Conservation (phyloP, 2,888 invertebrate genomes). For the Microlaimidae sp. region DNA sequence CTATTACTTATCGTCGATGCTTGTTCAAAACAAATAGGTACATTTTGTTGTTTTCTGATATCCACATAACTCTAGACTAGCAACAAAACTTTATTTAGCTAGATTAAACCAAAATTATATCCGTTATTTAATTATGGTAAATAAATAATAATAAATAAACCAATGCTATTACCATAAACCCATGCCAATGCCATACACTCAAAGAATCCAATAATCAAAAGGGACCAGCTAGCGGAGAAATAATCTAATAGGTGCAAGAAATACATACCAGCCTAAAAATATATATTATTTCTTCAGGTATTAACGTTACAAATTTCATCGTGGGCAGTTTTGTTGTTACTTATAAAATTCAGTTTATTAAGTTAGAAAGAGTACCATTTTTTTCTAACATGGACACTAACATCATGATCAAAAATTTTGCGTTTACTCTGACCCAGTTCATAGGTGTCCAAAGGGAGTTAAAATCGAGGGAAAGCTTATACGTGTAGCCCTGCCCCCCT, state of each 20-base stretch:
- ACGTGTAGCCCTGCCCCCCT: too few species aligned
- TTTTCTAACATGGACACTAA: background rate
- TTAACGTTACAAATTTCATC: background rate
- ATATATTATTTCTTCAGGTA: background rate
- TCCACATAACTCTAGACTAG: too few species aligned
- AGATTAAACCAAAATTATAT: background rate
- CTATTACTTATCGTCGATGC: too few species aligned
- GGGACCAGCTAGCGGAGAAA: slow-evolving; percentile 43
- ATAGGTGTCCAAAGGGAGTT: too few species aligned
- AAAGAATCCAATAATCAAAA: slow-evolving; percentile 46
- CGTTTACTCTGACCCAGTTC: too few species aligned
- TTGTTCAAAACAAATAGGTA: background rate
- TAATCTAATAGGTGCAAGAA: slow-evolving; percentile 43
- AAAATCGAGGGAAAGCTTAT: too few species aligned
- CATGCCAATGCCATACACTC: slow-evolving; percentile 43
- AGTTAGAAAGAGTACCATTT: background rate
- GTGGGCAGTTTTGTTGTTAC: too few species aligned
- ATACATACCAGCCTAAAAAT: slow-evolving; percentile 38
- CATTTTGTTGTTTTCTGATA: background rate
- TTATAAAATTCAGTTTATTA: slow-evolving; percentile 13
- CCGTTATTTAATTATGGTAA: background rate
- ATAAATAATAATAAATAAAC: background rate
- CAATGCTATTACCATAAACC: slow-evolving; percentile 39
- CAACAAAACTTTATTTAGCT: too few species aligned
- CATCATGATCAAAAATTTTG: too few species aligned